phyloP scores from a whole-genome alignment of 2,113 vertebrate species.

The Coptodon rendalli region DNA sequence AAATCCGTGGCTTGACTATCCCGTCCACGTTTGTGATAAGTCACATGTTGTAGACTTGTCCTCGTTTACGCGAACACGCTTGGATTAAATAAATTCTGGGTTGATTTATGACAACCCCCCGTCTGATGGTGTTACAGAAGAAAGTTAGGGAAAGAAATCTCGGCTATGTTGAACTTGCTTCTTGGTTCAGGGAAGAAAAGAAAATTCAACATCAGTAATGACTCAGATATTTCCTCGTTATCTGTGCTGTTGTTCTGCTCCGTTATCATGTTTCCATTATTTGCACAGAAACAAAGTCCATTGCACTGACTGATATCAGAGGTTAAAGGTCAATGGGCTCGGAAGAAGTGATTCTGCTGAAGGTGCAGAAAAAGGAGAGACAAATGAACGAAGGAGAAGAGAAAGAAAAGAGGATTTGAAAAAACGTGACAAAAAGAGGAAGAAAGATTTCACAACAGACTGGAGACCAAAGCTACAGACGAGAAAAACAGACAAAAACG shows the following conservation, averaged over 20 bases:
- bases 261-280: not conserved
- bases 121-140: not conserved
- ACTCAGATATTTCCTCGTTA: not conserved
- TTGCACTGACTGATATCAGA: conserved; percentile 1
- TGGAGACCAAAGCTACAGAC: not conserved
- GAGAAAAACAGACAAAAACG: not conserved
- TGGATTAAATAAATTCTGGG: not conserved
- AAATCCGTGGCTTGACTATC: not conserved
- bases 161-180: not conserved
- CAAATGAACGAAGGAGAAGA: not conserved
- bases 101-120: not conserved
- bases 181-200: not conserved
- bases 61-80: not conserved
- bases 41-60: not conserved
- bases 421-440: not conserved
- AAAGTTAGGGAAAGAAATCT: not conserved
- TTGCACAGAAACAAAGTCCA: conserved; percentile 42
- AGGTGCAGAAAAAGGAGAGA: not conserved
- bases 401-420: not conserved
- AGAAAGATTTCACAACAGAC: not conserved
- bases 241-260: not conserved
- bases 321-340: not conserved
- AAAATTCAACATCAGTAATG: not conserved
- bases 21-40: not conserved
- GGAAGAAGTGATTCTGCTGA: conserved; percentile 25